Percentiles rank a stretch among this genome's conserved stretches.
Conservation (phyloP, 2,797 vertebrate genomes). For the Caiman crocodilus region DNA sequence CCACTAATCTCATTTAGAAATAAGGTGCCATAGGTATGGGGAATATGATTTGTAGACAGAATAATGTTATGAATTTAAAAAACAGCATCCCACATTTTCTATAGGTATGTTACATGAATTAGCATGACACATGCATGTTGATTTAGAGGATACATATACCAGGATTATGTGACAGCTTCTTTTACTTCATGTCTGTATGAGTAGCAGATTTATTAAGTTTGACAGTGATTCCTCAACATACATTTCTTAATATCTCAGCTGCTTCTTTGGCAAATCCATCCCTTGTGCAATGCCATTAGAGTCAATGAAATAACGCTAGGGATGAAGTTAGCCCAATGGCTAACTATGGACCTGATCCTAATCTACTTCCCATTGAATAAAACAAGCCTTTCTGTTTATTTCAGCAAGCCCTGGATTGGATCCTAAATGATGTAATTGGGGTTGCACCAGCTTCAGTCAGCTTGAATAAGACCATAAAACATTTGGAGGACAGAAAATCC, state of each 20-base stretch:
- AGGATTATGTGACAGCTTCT: background rate
- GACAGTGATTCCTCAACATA: background rate
- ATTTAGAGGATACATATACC: background rate
- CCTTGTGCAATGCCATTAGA: rapidly evolving
- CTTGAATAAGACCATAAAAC: background rate
- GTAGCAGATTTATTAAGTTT: background rate
- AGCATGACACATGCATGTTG: background rate
- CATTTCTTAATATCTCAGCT: background rate
- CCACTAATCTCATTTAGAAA: background rate
- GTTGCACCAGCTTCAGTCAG: rapidly evolving
- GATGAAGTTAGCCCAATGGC: background rate
- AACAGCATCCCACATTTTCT: rapidly evolving
- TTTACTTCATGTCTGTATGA: too few species aligned
- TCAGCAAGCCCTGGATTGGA: background rate
- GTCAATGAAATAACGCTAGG: background rate
- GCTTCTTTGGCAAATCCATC: background rate
- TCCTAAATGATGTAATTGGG: background rate
- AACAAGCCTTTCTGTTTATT: background rate
- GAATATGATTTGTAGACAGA: background rate
- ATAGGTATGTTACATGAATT: background rate
- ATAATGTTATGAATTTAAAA: background rate
- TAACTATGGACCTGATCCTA: background rate
- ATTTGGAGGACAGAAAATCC: background rate
- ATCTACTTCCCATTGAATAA: background rate
- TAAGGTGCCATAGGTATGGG: background rate